Base-by-base conservation (phyloP, 2,113 vertebrate genomes). In the Spermophilus dauricus region DNA sequence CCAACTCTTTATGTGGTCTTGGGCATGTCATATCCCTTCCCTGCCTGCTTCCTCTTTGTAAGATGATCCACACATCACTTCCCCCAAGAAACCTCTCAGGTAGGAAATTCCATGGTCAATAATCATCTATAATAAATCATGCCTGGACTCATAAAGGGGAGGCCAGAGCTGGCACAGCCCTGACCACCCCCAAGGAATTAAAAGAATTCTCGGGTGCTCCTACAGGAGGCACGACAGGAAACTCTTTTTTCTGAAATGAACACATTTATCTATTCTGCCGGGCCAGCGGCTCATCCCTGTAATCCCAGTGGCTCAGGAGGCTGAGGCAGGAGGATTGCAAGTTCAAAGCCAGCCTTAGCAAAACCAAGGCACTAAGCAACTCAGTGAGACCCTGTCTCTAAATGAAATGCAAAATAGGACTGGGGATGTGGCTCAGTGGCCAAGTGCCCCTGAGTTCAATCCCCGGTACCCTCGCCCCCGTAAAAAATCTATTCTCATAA, bases 51-150 rank as follows among this genome's bases (percentile, higher is more conserved):
- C 51, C 24, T 78, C 63, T 86, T 81, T 93, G 8, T 91, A 26
- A 89, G 28, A 51, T n/a, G 45, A 56, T 42, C n/a, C 17, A 26
- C 3, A 32, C 4, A 56, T 0, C 73, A 45, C 53, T 53, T 96
- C 75, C 73, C 91, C 39, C 30, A 86, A 94, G 61, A 85, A 83
- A 34, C 24, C 75, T 93, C 90, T 86, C 45, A 45, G 75, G 34
- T 14, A 78, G 28, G 53, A 94, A 81, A 77, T 69, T 63, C 32
- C 18, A 56, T 32, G 10, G 76, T 95, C 89, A 69, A 70, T 65
- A 65, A 69, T 77, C 51, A 65, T 37, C 53, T 86, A 34, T 37
- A 76, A 65, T 82, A 96, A 89, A 75, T 75, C 67, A 65, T 17
- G 4, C 45, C 82, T 77, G 53, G 80, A 32, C 37, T 58, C 80